Percentiles rank a stretch among this genome's conserved stretches.
Conservation (phyloP, 1,140 invertebrate species). For the Halesus radiatus region DNA sequence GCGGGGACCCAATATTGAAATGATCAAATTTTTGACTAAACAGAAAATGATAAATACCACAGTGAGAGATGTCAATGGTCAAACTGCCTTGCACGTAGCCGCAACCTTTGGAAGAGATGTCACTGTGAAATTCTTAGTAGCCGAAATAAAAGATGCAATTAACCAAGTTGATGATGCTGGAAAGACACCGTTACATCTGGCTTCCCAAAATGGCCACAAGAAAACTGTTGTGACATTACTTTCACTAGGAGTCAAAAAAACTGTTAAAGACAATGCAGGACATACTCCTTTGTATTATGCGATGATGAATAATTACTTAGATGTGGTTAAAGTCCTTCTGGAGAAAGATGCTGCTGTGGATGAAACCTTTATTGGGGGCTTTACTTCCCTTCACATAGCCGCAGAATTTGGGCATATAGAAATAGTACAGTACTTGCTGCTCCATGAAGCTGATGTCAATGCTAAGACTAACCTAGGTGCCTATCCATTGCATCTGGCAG, state of each 20-base stretch:
- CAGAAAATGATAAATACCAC: not conserved
- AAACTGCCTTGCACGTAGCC: not conserved
- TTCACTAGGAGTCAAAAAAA: not conserved
- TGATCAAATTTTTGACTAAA: not conserved
- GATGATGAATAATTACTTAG: not conserved
- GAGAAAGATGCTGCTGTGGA: not conserved
- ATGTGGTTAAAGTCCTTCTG: not conserved
- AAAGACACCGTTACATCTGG: conserved; percentile 1
- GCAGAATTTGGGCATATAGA: not conserved
- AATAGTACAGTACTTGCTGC: not conserved
- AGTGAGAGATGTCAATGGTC: not conserved
- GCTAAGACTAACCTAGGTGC: not conserved
- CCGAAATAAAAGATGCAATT: not conserved
- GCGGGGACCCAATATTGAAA: not conserved
- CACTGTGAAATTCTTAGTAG: not conserved
- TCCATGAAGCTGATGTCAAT: not conserved
- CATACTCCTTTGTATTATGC: not conserved
- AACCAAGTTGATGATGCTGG: not conserved
- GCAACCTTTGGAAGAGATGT: not conserved
- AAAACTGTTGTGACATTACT: not conserved
- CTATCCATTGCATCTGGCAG: not conserved
- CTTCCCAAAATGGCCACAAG: not conserved
- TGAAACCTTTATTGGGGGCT: not conserved
- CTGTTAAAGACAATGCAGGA: not conserved
- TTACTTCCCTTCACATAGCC: not conserved